Conservation (phyloP, 2,113 vertebrate genomes). For the Mesoclemmys tuberculata region DNA sequence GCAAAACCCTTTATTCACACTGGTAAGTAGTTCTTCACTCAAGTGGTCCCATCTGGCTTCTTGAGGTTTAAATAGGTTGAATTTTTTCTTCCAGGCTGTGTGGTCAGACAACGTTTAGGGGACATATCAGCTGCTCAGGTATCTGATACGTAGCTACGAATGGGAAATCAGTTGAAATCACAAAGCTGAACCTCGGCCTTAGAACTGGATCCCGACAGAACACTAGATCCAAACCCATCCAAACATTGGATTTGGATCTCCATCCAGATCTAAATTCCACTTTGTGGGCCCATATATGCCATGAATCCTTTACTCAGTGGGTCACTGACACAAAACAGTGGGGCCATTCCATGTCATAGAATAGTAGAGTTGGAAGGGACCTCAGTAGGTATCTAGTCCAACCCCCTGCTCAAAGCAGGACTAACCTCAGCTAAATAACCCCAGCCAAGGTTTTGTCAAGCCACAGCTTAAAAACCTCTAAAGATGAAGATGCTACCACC, state of each 20-base stretch:
- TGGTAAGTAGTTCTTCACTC: neutral
- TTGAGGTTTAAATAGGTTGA: neutral
- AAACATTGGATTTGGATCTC: neutral
- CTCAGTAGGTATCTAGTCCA: no score
- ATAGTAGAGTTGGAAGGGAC: no score
- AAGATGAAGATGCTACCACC: no score
- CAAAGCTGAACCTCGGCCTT: neutral
- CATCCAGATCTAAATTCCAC: neutral
- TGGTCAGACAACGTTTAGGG: neutral
- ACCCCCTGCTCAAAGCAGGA: no score
- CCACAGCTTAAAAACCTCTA: no score
- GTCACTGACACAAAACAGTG: constrained; percentile 17
- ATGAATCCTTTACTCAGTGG: neutral
- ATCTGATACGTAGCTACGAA: neutral
- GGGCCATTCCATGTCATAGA: constrained; percentile 26
- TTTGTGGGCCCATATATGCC: neutral
- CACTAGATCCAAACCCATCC: neutral
- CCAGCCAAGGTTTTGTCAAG: no score
- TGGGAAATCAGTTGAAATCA: neutral
- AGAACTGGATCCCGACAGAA: neutral
- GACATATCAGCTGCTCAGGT: neutral
- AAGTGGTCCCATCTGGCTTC: neutral
- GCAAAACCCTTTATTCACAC: neutral
- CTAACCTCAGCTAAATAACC: no score
- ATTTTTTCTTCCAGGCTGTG: neutral